Base-by-base conservation (phyloP, 2,888 invertebrate genomes). In the Aricia artaxerxes region DNA sequence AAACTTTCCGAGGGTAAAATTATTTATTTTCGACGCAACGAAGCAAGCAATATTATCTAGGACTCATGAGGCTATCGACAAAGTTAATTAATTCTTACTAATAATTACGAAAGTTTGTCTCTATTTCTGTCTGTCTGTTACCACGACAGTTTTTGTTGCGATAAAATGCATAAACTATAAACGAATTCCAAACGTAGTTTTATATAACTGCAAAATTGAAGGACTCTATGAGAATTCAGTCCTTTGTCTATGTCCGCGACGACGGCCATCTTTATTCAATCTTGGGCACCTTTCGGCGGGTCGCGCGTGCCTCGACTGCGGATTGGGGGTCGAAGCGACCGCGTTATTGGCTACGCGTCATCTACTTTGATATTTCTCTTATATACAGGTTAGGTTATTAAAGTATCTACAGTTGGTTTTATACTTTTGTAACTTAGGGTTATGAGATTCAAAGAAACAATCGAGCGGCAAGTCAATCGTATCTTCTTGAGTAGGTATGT, bases 261-360 rank as follows among this genome's bases (percentile, higher is more conserved):
- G 79, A 78, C 81, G 82, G 86, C 88, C 89, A 90, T 91, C 88
- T 90, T 90, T 90, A 90, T 90, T 91, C 90, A 90, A 90, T 91
- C 88, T 88, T 87, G 86, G 87, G 85, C 88, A 91, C 90, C 90
- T 90, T 88, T 90, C 90, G 82, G 82, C 80, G 77, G 78, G 79
- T 49, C 44, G 86, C 82, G 84, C 90, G 91, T 90, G 91, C 87
- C 87, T 80, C 1, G 90, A 87, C 86, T 90, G 79, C 49, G 38
- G 78, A 80, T 73, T 24, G 40, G 6, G 60, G 24, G 64, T 64
- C 16, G 64, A n/a, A 57, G 57, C 64, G 78, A 77, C 75, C 75
- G 64, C 78, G 79, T 82, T 80, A 80, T 81, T 81, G 77, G 78
- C 78, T 80, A 77, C 78, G 80, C 80, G 81, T 79, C 61, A 79